These are phyloP conservation scores for Mystacides longicornis DNA, from an alignment of 2,888 invertebrate species.

Conservation along the genomic window DNA sequence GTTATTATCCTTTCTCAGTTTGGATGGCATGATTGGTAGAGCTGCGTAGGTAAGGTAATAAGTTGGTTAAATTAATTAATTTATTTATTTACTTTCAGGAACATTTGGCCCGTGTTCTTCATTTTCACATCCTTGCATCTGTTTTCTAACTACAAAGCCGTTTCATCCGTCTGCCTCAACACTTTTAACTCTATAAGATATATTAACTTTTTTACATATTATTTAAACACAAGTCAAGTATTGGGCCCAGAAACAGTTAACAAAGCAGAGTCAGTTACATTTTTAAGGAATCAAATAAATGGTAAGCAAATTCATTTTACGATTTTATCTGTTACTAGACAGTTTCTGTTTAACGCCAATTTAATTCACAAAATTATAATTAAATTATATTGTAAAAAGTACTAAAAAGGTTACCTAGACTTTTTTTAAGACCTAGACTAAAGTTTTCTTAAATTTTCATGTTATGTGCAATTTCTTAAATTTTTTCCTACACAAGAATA, in stretches of 20 bases:
- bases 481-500: too few relatives aligned
- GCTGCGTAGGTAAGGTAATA: too few relatives aligned
- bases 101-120: slow-evolving; percentile 66
- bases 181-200: slow-evolving; percentile 77
- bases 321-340: neutral
- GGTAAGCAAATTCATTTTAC: neutral
- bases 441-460: too few relatives aligned
- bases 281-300: slow-evolving; percentile 40
- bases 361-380: neutral
- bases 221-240: slow-evolving; percentile 54
- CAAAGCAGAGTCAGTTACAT: slow-evolving; percentile 60
- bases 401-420: too few relatives aligned
- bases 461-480: too few relatives aligned
- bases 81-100: slow-evolving; percentile 40
- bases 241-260: slow-evolving; percentile 61
- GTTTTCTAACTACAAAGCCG: slow-evolving; percentile 80
- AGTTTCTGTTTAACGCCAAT: neutral
- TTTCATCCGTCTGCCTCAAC: slow-evolving; percentile 69
- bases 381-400: too few relatives aligned
- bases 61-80: too few relatives aligned
- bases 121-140: slow-evolving; percentile 73
- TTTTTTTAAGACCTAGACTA: too few relatives aligned
- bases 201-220: slow-evolving; percentile 60
- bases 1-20: too few relatives aligned
- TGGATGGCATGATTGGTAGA: too few relatives aligned